These are phyloP conservation scores for Nematolebias whitei DNA, from an alignment of 2,113 vertebrate genomes.

Conservation along the genomic window DNA sequence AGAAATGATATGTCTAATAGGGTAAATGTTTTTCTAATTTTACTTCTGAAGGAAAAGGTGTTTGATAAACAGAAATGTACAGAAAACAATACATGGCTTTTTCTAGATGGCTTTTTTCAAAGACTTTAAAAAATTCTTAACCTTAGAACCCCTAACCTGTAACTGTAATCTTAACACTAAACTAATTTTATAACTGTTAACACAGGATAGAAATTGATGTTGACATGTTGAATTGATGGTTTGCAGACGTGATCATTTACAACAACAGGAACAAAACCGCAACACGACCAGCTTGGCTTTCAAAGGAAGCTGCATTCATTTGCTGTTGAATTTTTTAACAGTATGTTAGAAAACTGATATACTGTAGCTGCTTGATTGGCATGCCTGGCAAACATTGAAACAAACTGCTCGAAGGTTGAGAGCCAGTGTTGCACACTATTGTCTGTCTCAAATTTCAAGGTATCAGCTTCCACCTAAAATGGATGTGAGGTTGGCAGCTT, in stretches of 20 bases:
- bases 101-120: too few species aligned
- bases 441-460: not conserved
- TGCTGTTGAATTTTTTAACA: constrained; percentile 16
- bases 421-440: not conserved
- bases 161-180: too few species aligned
- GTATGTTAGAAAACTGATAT: constrained; percentile 37
- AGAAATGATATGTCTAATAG: too few species aligned
- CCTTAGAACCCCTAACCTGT: too few species aligned
- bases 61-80: too few species aligned
- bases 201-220: not conserved
- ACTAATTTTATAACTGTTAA: not conserved
- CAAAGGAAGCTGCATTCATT: not conserved
- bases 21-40: too few species aligned
- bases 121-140: too few species aligned
- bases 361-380: constrained; percentile 12
- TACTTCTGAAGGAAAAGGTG: too few species aligned
- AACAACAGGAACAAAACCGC: not conserved
- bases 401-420: not conserved
- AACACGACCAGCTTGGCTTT: constrained; percentile 1
- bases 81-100: too few species aligned
- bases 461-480: not conserved
- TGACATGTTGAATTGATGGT: constrained; percentile 5
- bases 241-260: not conserved
- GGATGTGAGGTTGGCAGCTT: not conserved
- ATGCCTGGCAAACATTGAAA: constrained; percentile 34